Percentiles rank a stretch among this genome's conserved stretches.
phyloP scores from a whole-genome alignment of 2,888 invertebrate genomes.

The Lochmaea capreae region DNA sequence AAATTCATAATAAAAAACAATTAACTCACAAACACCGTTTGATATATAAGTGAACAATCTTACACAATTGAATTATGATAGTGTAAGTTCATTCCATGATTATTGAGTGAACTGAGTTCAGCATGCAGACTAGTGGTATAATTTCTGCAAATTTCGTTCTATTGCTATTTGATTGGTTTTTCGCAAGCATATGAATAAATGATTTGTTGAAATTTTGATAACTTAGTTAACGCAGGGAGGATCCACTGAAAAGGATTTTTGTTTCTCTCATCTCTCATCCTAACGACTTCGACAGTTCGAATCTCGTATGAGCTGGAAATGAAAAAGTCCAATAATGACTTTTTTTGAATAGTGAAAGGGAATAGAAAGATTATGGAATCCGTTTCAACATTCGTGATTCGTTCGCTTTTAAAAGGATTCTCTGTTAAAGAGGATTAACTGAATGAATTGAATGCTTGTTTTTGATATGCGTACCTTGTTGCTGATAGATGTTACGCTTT shows the following conservation, averaged over 20 bases:
- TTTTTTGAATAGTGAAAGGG: slow-evolving; percentile 8
- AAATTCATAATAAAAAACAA: too few species aligned
- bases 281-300: neutral
- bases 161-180: too few species aligned
- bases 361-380: slow-evolving; percentile 13
- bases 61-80: too few species aligned
- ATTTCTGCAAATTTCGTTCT: too few species aligned
- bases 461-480: neutral
- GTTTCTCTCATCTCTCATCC: neutral
- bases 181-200: too few species aligned
- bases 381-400: slow-evolving; percentile 18
- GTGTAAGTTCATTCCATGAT: too few species aligned
- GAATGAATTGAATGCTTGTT: slow-evolving; percentile 14
- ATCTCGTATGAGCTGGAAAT: slow-evolving; percentile 8
- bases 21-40: too few species aligned
- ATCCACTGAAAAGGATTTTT: neutral
- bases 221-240: slow-evolving; percentile 6
- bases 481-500: neutral
- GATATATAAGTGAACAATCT: too few species aligned
- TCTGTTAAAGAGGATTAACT: slow-evolving; percentile 10
- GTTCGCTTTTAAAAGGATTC: slow-evolving; percentile 17
- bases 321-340: slow-evolving; percentile 23
- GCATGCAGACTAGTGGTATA: too few species aligned
- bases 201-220: too few species aligned
- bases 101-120: too few species aligned